Percentiles rank a stretch among this genome's conserved stretches.
phyloP scores from a whole-genome alignment of 2,113 vertebrate species.

The Gallinago media region DNA sequence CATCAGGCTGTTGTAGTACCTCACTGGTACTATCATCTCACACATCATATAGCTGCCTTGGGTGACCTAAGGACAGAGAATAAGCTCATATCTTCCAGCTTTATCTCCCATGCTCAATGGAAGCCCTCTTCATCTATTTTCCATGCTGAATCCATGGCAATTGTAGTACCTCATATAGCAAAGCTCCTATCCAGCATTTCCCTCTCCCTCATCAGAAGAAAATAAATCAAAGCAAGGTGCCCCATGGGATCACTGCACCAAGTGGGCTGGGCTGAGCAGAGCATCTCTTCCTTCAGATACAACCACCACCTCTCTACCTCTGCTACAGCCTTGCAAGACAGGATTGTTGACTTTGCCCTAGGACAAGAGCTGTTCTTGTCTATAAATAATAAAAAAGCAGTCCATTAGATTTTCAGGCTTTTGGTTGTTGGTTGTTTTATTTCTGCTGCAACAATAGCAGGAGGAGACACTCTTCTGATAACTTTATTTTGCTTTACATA shows the following conservation, averaged over 20 bases:
- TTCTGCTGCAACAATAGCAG: not conserved
- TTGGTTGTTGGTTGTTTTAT: not conserved
- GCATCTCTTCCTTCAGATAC: not conserved
- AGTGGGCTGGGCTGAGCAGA: not conserved
- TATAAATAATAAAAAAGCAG: not conserved
- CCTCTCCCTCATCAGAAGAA: not conserved
- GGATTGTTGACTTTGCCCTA: not conserved
- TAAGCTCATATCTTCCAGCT: not conserved
- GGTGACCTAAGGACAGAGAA: not conserved
- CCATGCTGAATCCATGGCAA: accelerated
- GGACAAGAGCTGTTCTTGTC: not conserved
- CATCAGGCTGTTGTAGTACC: not conserved
- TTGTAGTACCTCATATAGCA: not conserved
- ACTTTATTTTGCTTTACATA: not conserved
- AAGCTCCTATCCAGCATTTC: not conserved
- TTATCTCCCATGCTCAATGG: not conserved
- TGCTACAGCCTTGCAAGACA: not conserved
- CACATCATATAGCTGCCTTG: not conserved
- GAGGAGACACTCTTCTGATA: not conserved
- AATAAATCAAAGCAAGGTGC: not conserved
- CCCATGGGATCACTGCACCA: not conserved
- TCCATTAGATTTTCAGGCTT: not conserved
- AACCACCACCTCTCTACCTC: not conserved
- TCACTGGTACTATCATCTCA: not conserved
- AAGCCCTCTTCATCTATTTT: not conserved